These are phyloP conservation scores for Dendrolimus pini DNA, from an alignment of 2,888 invertebrate species.

Conservation along the genomic window DNA sequence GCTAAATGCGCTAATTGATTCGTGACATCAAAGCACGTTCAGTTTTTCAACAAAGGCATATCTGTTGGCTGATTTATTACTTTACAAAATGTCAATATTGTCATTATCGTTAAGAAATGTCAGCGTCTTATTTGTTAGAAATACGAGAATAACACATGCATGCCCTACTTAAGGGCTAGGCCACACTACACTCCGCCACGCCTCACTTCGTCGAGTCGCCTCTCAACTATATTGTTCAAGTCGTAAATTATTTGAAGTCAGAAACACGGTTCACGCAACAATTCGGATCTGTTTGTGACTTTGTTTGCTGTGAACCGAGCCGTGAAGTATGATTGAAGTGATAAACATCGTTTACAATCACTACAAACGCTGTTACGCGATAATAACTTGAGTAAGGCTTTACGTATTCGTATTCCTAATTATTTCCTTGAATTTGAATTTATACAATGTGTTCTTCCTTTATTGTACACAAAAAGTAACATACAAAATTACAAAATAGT, in stretches of 20 bases:
- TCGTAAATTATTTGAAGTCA: constrained; percentile 63
- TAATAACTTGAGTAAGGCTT: not conserved
- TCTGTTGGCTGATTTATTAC: too few relatives aligned
- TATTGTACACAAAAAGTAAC: too few relatives aligned
- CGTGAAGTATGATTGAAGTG: constrained; percentile 41
- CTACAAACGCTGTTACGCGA: constrained; percentile 12
- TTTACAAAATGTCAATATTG: too few relatives aligned
- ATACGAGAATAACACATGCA: too few relatives aligned
- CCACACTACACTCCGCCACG: constrained; percentile 16
- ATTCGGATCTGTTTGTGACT: constrained; percentile 50
- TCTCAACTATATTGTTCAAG: constrained; percentile 54
- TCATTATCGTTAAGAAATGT: too few relatives aligned
- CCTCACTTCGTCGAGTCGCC: constrained; percentile 37
- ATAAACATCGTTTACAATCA: constrained; percentile 29
- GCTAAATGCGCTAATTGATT: too few relatives aligned
- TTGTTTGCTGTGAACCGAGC: constrained; percentile 40
- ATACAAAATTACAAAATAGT: too few relatives aligned
- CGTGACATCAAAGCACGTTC: too few relatives aligned
- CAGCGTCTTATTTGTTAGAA: too few relatives aligned
- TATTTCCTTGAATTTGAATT: too few relatives aligned
- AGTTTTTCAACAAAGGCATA: too few relatives aligned
- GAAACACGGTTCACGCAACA: constrained; percentile 42
- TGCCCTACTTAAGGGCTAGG: not conserved
- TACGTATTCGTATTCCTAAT: not conserved
- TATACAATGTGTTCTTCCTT: not conserved